Evolutionary conservation across 2,113 vertebrate genomes (phyloP).

Genomic region (Corvus cornix): DNA sequence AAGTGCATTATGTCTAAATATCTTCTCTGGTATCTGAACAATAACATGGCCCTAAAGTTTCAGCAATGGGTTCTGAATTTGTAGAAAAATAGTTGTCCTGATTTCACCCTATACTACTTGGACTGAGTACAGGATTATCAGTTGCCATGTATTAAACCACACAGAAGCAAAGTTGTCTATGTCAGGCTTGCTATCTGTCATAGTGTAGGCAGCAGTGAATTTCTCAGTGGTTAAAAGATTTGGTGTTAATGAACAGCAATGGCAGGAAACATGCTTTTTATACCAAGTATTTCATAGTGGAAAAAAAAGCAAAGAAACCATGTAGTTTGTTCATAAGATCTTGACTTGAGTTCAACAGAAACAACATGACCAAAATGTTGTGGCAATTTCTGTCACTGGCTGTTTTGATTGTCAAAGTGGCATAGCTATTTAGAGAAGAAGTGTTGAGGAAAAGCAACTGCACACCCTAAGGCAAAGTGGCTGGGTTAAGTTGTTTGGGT

Average conservation of each 20-base stretch:
- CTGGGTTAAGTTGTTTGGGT: neutral
- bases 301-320: neutral
- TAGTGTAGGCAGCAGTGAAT: neutral
- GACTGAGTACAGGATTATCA: neutral
- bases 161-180: neutral
- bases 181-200: neutral
- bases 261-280: neutral
- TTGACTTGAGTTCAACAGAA: slow-evolving; percentile 14
- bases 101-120: neutral
- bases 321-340: neutral
- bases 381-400: neutral
- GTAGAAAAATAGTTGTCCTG: neutral
- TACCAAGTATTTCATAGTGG: neutral
- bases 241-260: neutral
- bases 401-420: neutral
- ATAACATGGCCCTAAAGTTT: neutral
- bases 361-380: neutral
- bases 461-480: neutral
- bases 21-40: neutral
- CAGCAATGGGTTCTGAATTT: neutral
- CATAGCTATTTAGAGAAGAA: neutral
- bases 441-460: neutral
- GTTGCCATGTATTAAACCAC: neutral
- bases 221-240: neutral
- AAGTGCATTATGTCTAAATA: neutral